Evolutionary conservation across 2,888 invertebrate species (phyloP), one percentile per base, ranked within the genome.

Genomic region (Cacoxenus indagator): DNA sequence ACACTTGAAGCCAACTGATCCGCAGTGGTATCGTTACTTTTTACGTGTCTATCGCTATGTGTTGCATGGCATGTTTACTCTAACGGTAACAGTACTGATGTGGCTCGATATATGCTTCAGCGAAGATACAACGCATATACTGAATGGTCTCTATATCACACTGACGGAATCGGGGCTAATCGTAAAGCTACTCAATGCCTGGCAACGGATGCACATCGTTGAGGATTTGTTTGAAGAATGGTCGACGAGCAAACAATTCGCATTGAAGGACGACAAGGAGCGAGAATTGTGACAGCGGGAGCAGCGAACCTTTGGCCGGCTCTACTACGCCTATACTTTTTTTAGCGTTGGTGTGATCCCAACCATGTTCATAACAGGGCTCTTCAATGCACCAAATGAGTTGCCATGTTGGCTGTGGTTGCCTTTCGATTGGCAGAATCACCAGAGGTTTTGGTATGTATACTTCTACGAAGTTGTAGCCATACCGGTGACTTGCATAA

Each of bases 381-480:
- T 80, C n/a, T 65, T 73, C 0, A 70, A 71, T 27, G 62, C 64
- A 26, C 76, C 78, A 9, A 70, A 73, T 43, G 69, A 66, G 19
- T 8, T 78, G 67, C 81, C 81, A 0, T 65, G 80, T 5, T 62
- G 37, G 64, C 24, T 73, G 9, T 78, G 78, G 78, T 37, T 65
- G 5, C 81, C 81, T 2, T 78, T 76, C 43, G 70, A 78, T 31
- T 76, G 69, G 73, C 69, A 64, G 0, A 43, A 67, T 5, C 45
- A 70, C 0, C 4, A 0, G 0, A n/a, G n/a, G 0, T 78, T 68
- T 19, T 80, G 78, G 76, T 72, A 19, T 43, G 19, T 70, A 0
- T 78, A 57, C 26, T 8, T 55, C 0, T 78, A 70, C 54, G 59
- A 76, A 31, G n/a, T 31, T 0, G 9, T 75, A 6, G 68, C 70